A percentile compares a stretch with the other conserved stretches of the same genome.
These are phyloP conservation scores for Fistularia tabacaria DNA, from an alignment of 2,797 vertebrate genomes.

Conservation along the genomic window DNA sequence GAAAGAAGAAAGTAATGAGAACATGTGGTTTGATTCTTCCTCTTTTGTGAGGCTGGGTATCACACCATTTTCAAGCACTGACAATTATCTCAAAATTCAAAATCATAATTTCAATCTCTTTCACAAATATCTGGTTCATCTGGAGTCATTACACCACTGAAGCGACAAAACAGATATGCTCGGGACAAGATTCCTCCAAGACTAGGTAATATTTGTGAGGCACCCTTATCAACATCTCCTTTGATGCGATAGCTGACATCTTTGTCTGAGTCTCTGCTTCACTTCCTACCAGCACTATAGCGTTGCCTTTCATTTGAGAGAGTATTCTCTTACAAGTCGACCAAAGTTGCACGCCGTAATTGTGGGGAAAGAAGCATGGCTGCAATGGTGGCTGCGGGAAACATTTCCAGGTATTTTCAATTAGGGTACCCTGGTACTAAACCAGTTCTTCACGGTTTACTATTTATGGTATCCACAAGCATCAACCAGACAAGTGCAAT, in stretches of 20 bases:
- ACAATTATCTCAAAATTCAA: neutral
- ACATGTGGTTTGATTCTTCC: constrained; percentile 4
- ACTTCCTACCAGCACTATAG: constrained; percentile 3
- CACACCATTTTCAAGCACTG: constrained; percentile 5
- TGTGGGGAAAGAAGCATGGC: constrained; percentile 19
- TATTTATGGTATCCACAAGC: constrained; percentile 57
- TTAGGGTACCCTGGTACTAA: constrained; percentile 33
- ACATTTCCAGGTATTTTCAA: constrained; percentile 43
- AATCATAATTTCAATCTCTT: neutral
- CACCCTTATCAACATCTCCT: constrained; percentile 38
- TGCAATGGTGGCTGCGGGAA: constrained; percentile 16
- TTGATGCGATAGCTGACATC: constrained; percentile 41
- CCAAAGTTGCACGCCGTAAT: constrained; percentile 1
- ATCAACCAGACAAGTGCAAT: constrained; percentile 41
- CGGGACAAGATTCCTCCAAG: constrained; percentile 18
- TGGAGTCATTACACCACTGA: neutral
- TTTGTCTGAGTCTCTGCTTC: constrained; percentile 18
- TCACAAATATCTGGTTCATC: neutral
- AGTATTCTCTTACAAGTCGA: constrained; percentile 10
- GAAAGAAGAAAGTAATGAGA: constrained; percentile 1
- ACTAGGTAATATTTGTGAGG: constrained; percentile 23
- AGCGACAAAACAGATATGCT: constrained; percentile 9
- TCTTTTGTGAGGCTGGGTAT: neutral
- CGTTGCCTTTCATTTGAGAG: constrained; percentile 17
- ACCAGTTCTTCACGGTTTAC: constrained; percentile 46